phyloP scores from a whole-genome alignment of 2,113 vertebrate genomes.

The Raphicerus campestris region DNA sequence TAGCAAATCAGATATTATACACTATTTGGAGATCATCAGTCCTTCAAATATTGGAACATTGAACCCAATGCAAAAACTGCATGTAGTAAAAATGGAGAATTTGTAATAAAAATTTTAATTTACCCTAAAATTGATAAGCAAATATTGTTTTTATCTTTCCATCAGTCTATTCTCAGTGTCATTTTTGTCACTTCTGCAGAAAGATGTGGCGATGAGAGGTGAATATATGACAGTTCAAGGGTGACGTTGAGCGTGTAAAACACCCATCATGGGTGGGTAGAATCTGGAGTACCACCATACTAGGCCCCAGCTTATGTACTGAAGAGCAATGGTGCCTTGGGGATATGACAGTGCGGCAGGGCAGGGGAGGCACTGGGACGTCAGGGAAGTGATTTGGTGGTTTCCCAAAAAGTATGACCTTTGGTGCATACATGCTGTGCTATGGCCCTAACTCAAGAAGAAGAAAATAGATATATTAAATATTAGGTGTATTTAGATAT shows the following conservation, averaged over 20 bases:
- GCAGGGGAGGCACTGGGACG: background rate
- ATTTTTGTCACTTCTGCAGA: slow-evolving; percentile 77
- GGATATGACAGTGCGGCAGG: background rate
- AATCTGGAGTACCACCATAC: no score
- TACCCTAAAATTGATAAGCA: background rate
- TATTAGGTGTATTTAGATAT: no score
- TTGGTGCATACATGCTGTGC: background rate
- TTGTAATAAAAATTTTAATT: background rate
- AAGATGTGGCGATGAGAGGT: background rate
- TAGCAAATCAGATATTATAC: background rate
- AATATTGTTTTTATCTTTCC: slow-evolving; percentile 46
- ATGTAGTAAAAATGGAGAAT: background rate
- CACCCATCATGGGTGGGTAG: no score
- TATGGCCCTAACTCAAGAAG: background rate
- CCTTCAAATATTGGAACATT: background rate
- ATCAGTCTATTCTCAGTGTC: slow-evolving; percentile 61
- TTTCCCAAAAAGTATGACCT: background rate
- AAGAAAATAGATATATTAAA: background rate
- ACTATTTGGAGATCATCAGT: background rate
- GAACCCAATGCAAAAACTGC: background rate
- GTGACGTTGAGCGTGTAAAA: background rate
- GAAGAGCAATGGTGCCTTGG: background rate
- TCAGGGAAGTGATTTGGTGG: background rate
- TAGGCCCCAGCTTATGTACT: background rate
- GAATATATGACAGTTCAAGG: background rate